Base-by-base conservation (phyloP, 2,888 invertebrate genomes). In the Cosmia pyralina region DNA sequence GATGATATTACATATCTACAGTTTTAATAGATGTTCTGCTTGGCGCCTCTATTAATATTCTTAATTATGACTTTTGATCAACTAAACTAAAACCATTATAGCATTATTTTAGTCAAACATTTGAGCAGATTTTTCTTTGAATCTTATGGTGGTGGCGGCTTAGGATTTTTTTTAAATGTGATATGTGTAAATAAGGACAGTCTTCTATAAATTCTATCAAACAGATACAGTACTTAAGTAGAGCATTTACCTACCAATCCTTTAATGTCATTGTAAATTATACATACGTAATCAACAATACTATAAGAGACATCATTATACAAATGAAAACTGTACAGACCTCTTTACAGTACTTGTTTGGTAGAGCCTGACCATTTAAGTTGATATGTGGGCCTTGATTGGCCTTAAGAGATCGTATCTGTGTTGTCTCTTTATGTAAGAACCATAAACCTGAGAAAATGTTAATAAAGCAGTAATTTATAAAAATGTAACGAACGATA, bases 281-380 rank as follows among this genome's bases (percentile, higher is more conserved):
- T 60, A 17, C 38, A 34, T 10, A n/a, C 41, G 13, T 55, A 62
- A 22, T 28, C 53, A 53, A 50, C 13, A 64, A 52, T 46, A 46
- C 52, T 38, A 68, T 50, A 50, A 73, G 67, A 52, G 55, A 8
- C 60, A 28, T 80, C 67, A 81, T 81, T 86, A 84, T 60, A 68
- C 69, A 59, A 81, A 85, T 77, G 69, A 79, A 77, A 81, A 78
- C 76, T 60, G 64, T 57, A 68, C 75, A 77, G 50, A 65, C 66
- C 81, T 79, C 67, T 70, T 34, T 59, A 13, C 28, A 69, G 65
- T 72, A 72, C 86, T 76, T 76, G 75, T 84, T 77, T 77, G 72
- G 72, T 17, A 41, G 11, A 58, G 52, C 50, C 57, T 44, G 59
- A 55, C 85, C 85, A 75, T 85, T 74, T 86, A 75, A 44, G 85